Base-by-base conservation (phyloP, 2,888 invertebrate genomes). In the Abscondita cerata region DNA sequence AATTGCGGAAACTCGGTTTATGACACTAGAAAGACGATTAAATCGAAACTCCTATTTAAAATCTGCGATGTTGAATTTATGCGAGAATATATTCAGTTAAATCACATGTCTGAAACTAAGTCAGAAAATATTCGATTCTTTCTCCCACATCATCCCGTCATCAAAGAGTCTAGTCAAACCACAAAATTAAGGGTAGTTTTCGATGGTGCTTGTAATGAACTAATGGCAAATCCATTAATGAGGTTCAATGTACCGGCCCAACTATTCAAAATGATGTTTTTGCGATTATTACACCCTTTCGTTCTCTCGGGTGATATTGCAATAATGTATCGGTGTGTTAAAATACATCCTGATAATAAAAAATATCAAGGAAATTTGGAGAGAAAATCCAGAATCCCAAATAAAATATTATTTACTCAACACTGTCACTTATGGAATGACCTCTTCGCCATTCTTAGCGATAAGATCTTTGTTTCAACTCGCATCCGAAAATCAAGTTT, bases 71-170 rank as follows among this genome's bases (percentile, higher is more conserved):
- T 19, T 13, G 25, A 62, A 8, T 69, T 66, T 33, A 66, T 69
- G 51, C 18, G n/a, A 3, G 66, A 69, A 38, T 69, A 69, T 41
- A 31, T 34, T 38, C 8, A 20, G 2, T n/a, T 67, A 15, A 54
- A 52, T 8, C 66, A 67, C 38, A 68, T 67, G 65, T 13, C 44
- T 2, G 48, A 38, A 56, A 12, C n/a, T 18, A 19, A 15, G 52
- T 12, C 6, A 40, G 50, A 33, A n/a, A 34, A 40, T 15, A 13
- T 5, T 19, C 2, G 13, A 12, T 54, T 54, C 13, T 54, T 9
- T 47, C 13, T 54, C 3, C 54, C 54, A 5, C 54, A 62, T 46
- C 38, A 38, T 38, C 2, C 5, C 3, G 38, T 38, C 3, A n/a
- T 38, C 2, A 4, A n/a, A 38, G 38, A 38, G 2, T 6, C 38